These are phyloP conservation scores for Erythrocebus patas DNA, from an alignment of 2,113 vertebrate species.

Conservation along the genomic window DNA sequence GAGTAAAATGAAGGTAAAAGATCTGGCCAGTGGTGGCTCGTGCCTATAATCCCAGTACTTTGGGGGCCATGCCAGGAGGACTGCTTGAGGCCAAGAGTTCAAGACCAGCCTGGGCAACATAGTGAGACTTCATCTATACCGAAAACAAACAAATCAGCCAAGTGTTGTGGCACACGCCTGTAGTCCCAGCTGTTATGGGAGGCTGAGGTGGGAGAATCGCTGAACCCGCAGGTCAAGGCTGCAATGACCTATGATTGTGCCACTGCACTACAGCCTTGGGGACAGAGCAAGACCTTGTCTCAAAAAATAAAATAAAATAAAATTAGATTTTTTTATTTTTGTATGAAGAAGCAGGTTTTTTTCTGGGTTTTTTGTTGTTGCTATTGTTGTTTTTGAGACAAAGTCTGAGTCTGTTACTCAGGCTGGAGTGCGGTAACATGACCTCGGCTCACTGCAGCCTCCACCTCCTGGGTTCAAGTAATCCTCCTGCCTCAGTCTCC, in stretches of 20 bases:
- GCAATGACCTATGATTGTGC: background rate
- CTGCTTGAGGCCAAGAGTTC: background rate
- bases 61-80: background rate
- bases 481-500: no score
- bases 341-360: background rate
- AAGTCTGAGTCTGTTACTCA: no score
- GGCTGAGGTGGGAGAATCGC: background rate
- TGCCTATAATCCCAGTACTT: background rate
- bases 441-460: no score
- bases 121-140: background rate
- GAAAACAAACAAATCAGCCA: background rate
- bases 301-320: background rate
- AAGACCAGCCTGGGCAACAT: background rate
- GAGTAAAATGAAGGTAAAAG: background rate
- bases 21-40: background rate
- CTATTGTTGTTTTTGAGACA: no score
- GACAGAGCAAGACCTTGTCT: background rate
- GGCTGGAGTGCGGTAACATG: no score
- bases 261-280: background rate
- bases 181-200: background rate
- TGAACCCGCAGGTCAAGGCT: background rate
- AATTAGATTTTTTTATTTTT: background rate
- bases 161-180: background rate
- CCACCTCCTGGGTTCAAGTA: no score
- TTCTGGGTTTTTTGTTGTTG: no score